Base-by-base conservation (phyloP, 2,113 vertebrate species). In the Neolamprologus hecqui region DNA sequence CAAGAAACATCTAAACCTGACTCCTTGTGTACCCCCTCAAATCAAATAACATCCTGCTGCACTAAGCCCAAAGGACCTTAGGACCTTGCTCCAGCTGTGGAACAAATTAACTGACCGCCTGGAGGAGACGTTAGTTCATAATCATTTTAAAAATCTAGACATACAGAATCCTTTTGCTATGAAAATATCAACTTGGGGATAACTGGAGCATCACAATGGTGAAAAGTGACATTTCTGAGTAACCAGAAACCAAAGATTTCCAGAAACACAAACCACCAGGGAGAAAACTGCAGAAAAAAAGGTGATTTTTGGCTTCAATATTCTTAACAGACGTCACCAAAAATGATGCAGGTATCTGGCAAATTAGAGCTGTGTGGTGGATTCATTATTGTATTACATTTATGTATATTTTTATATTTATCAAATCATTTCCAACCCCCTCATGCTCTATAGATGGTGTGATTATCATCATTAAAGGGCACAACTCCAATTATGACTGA, bases 41-140 rank as follows among this genome's bases (percentile, higher is more conserved):
- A 84, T 89, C 73, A 85, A 88, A 92, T 79, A 89, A 23, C 28
- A 51, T 81, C 31, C 65, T 82, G 51, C 84, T 89, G 63, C 79
- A 84, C 49, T 6, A 6, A 79, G 51, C 63, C 63, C 55, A 23
- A 23, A 53, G 49, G 54, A 85, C 73, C 55, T 14, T 7, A 82
- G 51, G 55, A 58, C 55, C 55, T 58, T 33, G 14, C 47, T 55
- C 68, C 73, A 68, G 81, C 58, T 84, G 84, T 73, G 77, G 79
- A 86, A 68, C 47, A 83, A 86, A 89, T 45, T 83, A 70, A 68
- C 58, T 21, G 53, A 87, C 47, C 15, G 79, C 88, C 90, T 83
- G 73, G 77, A 75, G 82, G 53, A n/a, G 53, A 90, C 2, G 2
- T 33, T 82, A 26, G 14, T 40, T 51, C 81, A n/a, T 55, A 28